Evolutionary conservation across 2,113 vertebrate species (phyloP), one percentile per base, ranked within the genome.

Genomic region (Channa argus): DNA sequence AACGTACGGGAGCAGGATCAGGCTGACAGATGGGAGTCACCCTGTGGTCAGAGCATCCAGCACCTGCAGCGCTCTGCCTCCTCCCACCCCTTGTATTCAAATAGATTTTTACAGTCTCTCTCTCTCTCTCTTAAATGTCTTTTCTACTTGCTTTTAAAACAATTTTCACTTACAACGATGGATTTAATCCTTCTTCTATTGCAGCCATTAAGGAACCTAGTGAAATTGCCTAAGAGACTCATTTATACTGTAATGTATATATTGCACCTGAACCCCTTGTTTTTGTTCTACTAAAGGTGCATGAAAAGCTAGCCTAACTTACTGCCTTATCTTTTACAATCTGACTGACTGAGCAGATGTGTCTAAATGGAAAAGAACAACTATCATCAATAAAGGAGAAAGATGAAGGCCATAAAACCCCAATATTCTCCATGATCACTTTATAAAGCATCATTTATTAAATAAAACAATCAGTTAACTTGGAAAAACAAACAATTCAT

Each of bases 1-100:
- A 62, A 56, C 65, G 67, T 62, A 68, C 61, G 36, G 82, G 50
- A n/a, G 50, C 38, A 62, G 65, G 61, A 62, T n/a, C 37, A 37
- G 45, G 47, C 8, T 74, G 61, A 82, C 50, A 74, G 77, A 78
- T 68, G 77, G 74, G 74, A 56, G 77, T 84, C 71, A 79, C 45
- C 67, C 66, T 80, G 41, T 4, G 0, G 53, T 76, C 72, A 45
- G 12, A 45, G 50, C n/a, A 41, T 58, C 36, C 37, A 71, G 45
- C 69, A 46, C 62, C 83, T 71, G 61, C 70, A 73, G 36, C 5
- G 5, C 37, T 60, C 52, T 43, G 11, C 9, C 62, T 55, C 34
- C 7, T 12, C 36, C 6, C 43, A 51, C 34, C 63, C 12, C 39
- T 44, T 9, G 5, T n/a, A 14, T 70, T 52, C 9, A 38, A 55